Percentiles rank a stretch among this genome's conserved stretches.
Evolutionary conservation across 1,140 invertebrate genomes (phyloP).

Genomic region (Achatina immaculata): DNA sequence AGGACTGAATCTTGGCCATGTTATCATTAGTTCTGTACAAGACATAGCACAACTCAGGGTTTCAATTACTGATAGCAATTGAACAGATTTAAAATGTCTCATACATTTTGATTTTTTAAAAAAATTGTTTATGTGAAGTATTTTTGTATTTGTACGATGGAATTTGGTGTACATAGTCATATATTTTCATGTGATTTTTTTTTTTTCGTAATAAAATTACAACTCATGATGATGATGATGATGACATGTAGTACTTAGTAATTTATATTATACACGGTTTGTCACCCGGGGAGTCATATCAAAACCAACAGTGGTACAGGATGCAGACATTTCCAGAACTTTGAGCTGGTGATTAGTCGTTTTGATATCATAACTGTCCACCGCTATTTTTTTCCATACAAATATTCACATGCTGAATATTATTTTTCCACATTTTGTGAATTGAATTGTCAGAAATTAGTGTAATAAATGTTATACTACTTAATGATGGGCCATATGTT

Average conservation of each 20-base stretch:
- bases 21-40: neutral
- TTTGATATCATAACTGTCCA: neutral
- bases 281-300: neutral
- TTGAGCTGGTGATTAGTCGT: no score
- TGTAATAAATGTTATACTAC: slow-evolving; percentile 31
- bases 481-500: neutral
- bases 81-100: no score
- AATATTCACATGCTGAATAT: slow-evolving; percentile 3
- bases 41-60: slow-evolving; percentile 12
- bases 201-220: neutral
- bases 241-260: slow-evolving; percentile 19
- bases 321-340: no score
- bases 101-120: neutral
- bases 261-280: slow-evolving; percentile 20
- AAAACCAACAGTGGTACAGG: neutral
- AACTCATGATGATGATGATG: no score
- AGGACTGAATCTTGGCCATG: neutral
- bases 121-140: no score
- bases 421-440: slow-evolving; percentile 7
- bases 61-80: slow-evolving; percentile 19
- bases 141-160: neutral
- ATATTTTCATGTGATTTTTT: slow-evolving; percentile 13
- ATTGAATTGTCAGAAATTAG: slow-evolving; percentile 12
- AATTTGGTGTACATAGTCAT: slow-evolving; percentile 14
- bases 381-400: neutral